Base-by-base conservation (phyloP, 2,797 vertebrate genomes). In the Hypotaenidia philippensis region DNA sequence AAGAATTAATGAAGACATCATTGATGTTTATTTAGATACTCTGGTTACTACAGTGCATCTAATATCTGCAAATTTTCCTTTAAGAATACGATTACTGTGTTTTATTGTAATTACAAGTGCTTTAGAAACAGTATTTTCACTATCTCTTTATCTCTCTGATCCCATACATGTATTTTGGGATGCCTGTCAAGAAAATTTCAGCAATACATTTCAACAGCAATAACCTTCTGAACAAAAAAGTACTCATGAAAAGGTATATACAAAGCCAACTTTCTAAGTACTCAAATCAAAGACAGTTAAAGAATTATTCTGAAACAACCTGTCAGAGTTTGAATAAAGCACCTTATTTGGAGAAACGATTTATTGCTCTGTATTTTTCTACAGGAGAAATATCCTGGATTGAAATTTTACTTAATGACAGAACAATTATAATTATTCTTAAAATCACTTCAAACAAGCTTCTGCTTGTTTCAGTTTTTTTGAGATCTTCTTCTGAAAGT, bases 141-240 rank as follows among this genome's bases (percentile, higher is more conserved):
- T 74, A 31, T 50, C 9, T 91, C 68, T 89, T 91, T 61, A 83
- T 80, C 32, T 85, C 56, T 59, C 32, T 87, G 64, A 94, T 74
- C 71, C 66, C 64, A 50, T 83, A 77, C 50, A 40, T 79, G 56
- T 75, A 70, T 92, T 79, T 94, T 78, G 36, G 70, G 71, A 81
- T 85, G 44, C 19, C 26, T 94, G 71, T 94, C 83, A 94, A 66
- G 65, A 89, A 93, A 95, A 83, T 87, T 66, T 75, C 38, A 96
- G 74, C 49, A 94, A 53, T 61, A 80, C 15, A 49, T 87, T 90
- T 87, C 78, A 91, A 86, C 11, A 83, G 32, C 69, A 94, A 87
- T 71, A 90, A 94, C 40, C 63, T 93, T 66, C 87, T 70, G 44
- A 92, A 84, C 22, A 75, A 89, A 94, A 91, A 94, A 55, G 10